Conservation (phyloP, 2,797 vertebrate species). For the Alosa sapidissima region DNA sequence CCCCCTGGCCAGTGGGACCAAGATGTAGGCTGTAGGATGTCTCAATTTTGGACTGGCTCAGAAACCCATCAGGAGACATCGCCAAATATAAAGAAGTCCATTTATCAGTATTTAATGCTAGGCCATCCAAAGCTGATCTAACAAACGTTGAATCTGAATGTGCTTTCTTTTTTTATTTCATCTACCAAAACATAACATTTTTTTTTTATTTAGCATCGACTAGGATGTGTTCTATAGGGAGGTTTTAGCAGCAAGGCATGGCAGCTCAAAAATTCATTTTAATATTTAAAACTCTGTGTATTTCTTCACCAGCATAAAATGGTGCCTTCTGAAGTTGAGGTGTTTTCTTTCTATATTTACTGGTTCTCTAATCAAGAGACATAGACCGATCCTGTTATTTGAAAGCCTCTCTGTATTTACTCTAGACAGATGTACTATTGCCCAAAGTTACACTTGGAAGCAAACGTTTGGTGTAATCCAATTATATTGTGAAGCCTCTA, state of each 20-base stretch:
- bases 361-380: slow-evolving; percentile 67
- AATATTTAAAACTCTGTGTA: slow-evolving; percentile 68
- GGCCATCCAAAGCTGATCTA: slow-evolving; percentile 45
- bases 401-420: slow-evolving; percentile 32
- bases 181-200: slow-evolving; percentile 40
- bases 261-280: slow-evolving; percentile 69
- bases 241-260: slow-evolving; percentile 61
- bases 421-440: slow-evolving; percentile 41
- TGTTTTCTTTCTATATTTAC: slow-evolving; percentile 58
- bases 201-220: slow-evolving; percentile 20
- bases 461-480: slow-evolving; percentile 3
- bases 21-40: slow-evolving; percentile 57
- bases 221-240: slow-evolving; percentile 56
- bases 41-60: slow-evolving; percentile 58
- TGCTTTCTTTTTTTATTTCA: neutral
- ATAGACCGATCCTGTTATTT: slow-evolving; percentile 36
- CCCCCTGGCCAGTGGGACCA: slow-evolving; percentile 63
- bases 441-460: slow-evolving; percentile 22
- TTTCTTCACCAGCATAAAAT: slow-evolving; percentile 62
- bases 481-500: neutral
- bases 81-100: slow-evolving; percentile 70
- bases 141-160: slow-evolving; percentile 41
- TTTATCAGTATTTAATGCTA: slow-evolving; percentile 57
- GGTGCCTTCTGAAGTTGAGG: slow-evolving; percentile 70
- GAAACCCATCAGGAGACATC: slow-evolving; percentile 60